Evolutionary conservation across 2,113 vertebrate genomes (phyloP), one percentile per base, ranked within the genome.

Genomic region (Tyto alba): DNA sequence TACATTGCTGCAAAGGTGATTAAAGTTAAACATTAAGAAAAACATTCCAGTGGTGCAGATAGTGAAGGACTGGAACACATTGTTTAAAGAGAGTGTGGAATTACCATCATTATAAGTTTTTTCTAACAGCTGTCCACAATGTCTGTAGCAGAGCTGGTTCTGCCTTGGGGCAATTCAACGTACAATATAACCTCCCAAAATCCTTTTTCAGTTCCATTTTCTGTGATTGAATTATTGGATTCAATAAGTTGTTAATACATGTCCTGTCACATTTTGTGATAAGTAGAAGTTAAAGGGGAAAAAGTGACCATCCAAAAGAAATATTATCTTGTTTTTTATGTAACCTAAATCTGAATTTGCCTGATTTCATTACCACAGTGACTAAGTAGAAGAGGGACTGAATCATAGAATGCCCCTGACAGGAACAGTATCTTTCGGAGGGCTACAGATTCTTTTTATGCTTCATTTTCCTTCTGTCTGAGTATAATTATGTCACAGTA

Each of bases 221-320:
- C 52, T 94, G 20, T 78, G 73, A 60, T 52, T 91, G n/a, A 48
- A 40, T 56, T 53, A 45, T 52, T 96, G 47, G 53, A 73, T 89
- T 96, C 53, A 93, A 81, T 41, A 92, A 78, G 56, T 16, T 86
- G 64, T 64, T 96, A 92, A 94, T 93, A 60, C 68, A 53, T 45
- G 25, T 10, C 57, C 38, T 60, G 72, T 68, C 78, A 86, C 30
- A 72, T 84, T 90, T 80, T 2, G 4, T 71, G 78, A 91, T 86
- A 90, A 88, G 30, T 50, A 81, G 55, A 92, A 89, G 73, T 55
- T 81, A 81, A 90, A 84, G 19, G 60, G 55, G 50, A 87, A 94
- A 73, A 48, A 91, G 6, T 40, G 34, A 67, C 34, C 8, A 77
- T 76, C 67, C 77, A 84, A 95, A 83, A 64, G 76, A 93, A 92